phyloP scores from a whole-genome alignment of 2,888 invertebrate species.

The Auanema freiburgensis region DNA sequence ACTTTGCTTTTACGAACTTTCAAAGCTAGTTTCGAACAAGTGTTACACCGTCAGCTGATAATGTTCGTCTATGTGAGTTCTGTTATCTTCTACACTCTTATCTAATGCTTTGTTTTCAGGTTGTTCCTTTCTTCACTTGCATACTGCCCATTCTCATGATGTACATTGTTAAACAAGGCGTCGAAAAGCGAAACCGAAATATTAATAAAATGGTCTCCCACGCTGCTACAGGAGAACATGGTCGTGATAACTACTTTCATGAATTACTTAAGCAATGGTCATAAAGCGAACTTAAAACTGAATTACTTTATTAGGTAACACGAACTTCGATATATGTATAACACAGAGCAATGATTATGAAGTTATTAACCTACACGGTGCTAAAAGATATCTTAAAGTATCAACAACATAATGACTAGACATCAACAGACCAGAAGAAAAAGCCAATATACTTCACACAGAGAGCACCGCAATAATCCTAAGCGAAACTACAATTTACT shows the following conservation, averaged over 20 bases:
- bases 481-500: too few relatives aligned
- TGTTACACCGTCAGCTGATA: background rate
- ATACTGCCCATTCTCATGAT: background rate
- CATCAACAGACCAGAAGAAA: too few relatives aligned
- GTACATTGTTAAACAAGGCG: background rate
- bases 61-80: constrained; percentile 1
- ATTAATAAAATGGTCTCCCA: background rate
- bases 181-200: background rate
- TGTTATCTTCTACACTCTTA: background rate
- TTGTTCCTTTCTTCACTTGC: background rate
- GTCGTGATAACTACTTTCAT: background rate
- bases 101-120: background rate
- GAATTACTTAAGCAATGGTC: constrained; percentile 2
- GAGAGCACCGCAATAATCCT: too few relatives aligned
- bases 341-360: background rate
- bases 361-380: background rate
- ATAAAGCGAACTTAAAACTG: background rate
- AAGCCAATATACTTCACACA: too few relatives aligned
- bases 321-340: background rate
- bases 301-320: constrained; percentile 3
- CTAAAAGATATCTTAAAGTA: too few relatives aligned
- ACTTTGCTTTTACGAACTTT: background rate
- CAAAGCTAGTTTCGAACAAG: background rate
- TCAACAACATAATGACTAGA: too few relatives aligned
- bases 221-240: background rate